These are phyloP conservation scores for Cladopsammia gracilis DNA, from an alignment of 64 coral and sea anemone genomes.

Conservation along the genomic window DNA sequence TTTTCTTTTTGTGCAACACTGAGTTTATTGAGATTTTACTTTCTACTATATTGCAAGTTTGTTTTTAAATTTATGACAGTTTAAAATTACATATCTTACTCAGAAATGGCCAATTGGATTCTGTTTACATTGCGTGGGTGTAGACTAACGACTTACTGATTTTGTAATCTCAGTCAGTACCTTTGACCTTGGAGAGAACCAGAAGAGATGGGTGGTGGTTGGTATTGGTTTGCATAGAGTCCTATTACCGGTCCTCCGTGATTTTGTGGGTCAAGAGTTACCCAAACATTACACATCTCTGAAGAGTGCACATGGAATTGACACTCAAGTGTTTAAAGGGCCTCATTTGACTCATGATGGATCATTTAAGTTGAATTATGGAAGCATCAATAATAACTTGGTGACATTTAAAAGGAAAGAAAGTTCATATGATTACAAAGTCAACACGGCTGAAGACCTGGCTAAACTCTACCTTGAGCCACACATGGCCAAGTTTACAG, in stretches of 20 bases:
- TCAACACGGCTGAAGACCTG: conserved; percentile 29
- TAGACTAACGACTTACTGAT: too few relatives aligned
- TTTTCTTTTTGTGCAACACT: too few relatives aligned
- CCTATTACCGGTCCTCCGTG: conserved; percentile 32
- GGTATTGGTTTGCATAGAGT: conserved; percentile 29
- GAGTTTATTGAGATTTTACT: too few relatives aligned
- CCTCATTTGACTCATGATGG: conserved; percentile 34
- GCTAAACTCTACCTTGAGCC: conserved; percentile 65
- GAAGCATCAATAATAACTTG: conserved; percentile 79
- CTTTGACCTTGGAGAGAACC: too few relatives aligned
- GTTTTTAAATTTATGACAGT: too few relatives aligned
- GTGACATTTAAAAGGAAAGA: conserved; percentile 24
- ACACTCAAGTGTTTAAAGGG: not conserved
- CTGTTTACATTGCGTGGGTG: too few relatives aligned
- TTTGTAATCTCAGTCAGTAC: too few relatives aligned
- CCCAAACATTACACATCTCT: conserved; percentile 29
- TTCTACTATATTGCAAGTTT: too few relatives aligned
- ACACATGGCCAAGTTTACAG: conserved; percentile 64
- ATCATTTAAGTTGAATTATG: conserved; percentile 56
- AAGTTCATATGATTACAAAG: conserved; percentile 36
- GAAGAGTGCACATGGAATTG: not conserved
- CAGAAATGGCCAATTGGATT: too few relatives aligned
- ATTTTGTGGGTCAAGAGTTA: conserved; percentile 15
- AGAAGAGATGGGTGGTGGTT: not conserved
- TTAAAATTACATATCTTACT: too few relatives aligned